phyloP scores from a whole-genome alignment of 2,797 vertebrate species.

The Xenentodon cancila region DNA sequence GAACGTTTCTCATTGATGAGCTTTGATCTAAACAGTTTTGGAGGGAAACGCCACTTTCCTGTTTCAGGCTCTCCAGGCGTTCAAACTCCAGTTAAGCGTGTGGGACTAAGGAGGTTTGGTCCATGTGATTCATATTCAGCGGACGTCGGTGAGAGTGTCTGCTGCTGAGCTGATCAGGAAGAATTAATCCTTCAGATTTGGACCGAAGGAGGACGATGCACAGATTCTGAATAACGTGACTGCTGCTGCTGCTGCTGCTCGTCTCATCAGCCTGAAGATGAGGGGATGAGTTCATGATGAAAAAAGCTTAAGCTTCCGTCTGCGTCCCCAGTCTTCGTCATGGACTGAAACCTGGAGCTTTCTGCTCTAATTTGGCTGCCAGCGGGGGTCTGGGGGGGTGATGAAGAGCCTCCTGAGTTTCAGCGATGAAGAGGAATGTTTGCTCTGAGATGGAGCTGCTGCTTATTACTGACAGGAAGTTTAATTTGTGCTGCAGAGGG shows the following conservation, averaged over 20 bases:
- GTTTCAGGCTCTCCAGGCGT: slow-evolving; percentile 21
- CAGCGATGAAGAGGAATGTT: slow-evolving; percentile 59
- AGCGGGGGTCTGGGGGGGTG: slow-evolving; percentile 43
- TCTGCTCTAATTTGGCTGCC: slow-evolving; percentile 72
- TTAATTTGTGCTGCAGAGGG: slow-evolving; percentile 57
- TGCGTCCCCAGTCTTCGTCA: slow-evolving; percentile 55
- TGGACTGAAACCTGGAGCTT: slow-evolving; percentile 65
- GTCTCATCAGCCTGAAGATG: slow-evolving; percentile 70
- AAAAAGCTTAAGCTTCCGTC: slow-evolving; percentile 73
- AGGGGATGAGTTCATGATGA: slow-evolving; percentile 71
- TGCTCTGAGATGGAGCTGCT: slow-evolving; percentile 56
- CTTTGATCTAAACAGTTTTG: neutral
- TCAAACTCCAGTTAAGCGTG: slow-evolving; percentile 50
- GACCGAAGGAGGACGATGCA: slow-evolving; percentile 17
- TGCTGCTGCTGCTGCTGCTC: slow-evolving; percentile 47
- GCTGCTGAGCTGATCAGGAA: slow-evolving; percentile 37
- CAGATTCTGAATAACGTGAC: slow-evolving; percentile 43
- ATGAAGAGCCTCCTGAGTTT: slow-evolving; percentile 59
- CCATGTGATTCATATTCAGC: slow-evolving; percentile 59
- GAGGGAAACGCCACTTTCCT: neutral
- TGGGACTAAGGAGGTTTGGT: slow-evolving; percentile 58
- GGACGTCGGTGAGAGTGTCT: slow-evolving; percentile 22
- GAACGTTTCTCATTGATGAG: too few relatives aligned
- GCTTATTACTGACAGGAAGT: slow-evolving; percentile 58
- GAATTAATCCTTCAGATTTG: slow-evolving; percentile 63